Base-by-base conservation (phyloP, 1,140 invertebrate species). In the Acromyrmex heyeri region DNA sequence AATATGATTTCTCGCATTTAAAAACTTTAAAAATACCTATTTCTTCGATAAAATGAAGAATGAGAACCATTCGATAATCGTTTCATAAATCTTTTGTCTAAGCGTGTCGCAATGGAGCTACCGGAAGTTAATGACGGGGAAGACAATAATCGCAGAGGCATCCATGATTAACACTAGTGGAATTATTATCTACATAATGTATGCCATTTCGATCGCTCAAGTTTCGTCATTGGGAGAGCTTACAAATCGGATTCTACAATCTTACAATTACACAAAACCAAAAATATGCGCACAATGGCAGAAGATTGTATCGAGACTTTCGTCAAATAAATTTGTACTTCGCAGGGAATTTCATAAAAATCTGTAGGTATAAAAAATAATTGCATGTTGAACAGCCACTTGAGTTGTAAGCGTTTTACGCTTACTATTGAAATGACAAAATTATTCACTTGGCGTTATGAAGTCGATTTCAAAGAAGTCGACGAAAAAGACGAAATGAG, bases 71-170 rank as follows among this genome's bases (percentile, higher is more conserved):
- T 57, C 27, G 27, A 55, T 34, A 64, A 3, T 69, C 27, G 24
- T 64, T 65, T 65, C n/a, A 2, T 38, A 55, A 55, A 81, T 44
- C 50, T 8, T 67, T 67, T 6, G 65, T 81, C 53, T 81, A 81
- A 81, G 53, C 79, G 55, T 18, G 38, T 73, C 67, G 69, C 79
- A 44, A 24, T 83, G 50, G 38, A 61, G 14, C 44, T 61, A 75
- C 72, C 53, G 38, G 73, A 75, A 87, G 73, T 85, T 88, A 78
- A 87, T 91, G 85, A 86, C 89, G 88, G 91, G 91, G 92, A 93
- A 93, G 92, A 93, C 92, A 87, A 91, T 78, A 92, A 93, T 91
- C 83, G 89, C 86, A 89, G 91, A 88, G 88, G 91, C 90, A 92
- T 85, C 88, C 69, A 88, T 87, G 79, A 92, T 82, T 83, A 89